Base-by-base conservation (phyloP, 2,797 vertebrate genomes). In the Microchirus variegatus region DNA sequence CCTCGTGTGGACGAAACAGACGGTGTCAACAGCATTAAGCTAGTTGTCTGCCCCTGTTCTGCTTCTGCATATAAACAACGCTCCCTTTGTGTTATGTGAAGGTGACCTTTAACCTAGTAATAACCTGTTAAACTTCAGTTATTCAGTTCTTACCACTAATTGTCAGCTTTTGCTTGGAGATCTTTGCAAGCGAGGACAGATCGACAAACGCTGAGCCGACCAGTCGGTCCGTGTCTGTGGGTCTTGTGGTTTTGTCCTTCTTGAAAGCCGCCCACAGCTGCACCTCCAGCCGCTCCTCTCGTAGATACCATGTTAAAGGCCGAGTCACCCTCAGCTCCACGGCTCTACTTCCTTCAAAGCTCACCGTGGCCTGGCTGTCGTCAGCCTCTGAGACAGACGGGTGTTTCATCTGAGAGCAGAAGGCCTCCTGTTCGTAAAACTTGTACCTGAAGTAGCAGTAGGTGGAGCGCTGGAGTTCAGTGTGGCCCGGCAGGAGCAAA, bases 381-480 rank as follows among this genome's bases (percentile, higher is more conserved):
- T 48, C 53, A 1, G 86, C 73, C 0, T 85, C 76, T 6, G 89
- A 87, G 35, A 91, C 37, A 36, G 76, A 76, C 0, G 96, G 96
- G 78, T 95, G 95, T 82, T 61, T 89, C n/a, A 96, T 92, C 16
- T 84, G 88, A 0, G 95, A 97, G 82, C 94, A 94, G n/a, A 88
- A 89, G 42, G 94, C 91, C 1, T 95, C 92, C 52, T 86, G 92
- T 59, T 95, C 81, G 10, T 96, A 98, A 0, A 99, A 86, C 56
- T 94, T 97, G 67, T 96, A 98, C 70, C 97, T 92, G 72, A 97
- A 91, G 89, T 99, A 99, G 91, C 95, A 98, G 49, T 93, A 92
- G 6, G 92, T 94, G 62, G 88, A 94, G 69, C 82, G 90, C 66
- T 94, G 86, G 0, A 96, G 81, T 10, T 87, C 86, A 0, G 19